phyloP scores from a whole-genome alignment of 2,888 invertebrate species.

The Limnephilus auricula region DNA sequence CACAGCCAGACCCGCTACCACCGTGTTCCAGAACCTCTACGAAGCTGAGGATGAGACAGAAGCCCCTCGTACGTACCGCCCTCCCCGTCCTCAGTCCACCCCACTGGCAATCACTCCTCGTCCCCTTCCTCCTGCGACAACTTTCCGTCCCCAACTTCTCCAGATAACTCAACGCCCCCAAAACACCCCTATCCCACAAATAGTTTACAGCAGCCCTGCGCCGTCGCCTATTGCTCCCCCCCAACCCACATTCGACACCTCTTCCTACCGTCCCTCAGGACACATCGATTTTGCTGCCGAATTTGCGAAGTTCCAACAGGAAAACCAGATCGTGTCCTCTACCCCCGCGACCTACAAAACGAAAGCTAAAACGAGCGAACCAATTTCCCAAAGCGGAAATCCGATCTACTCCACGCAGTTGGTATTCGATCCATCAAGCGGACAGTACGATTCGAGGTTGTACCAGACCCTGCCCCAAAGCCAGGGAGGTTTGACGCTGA shows the following conservation, averaged over 20 bases:
- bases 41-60: conserved; percentile 81
- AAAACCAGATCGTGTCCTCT: conserved; percentile 79
- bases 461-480: conserved; percentile 87
- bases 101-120: conserved; percentile 69
- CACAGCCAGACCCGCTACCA: conserved; percentile 78
- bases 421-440: conserved; percentile 86
- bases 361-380: conserved; percentile 72
- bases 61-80: conserved; percentile 74
- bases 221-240: conserved; percentile 68
- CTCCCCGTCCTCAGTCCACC: conserved; percentile 78
- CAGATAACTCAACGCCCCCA: conserved; percentile 80
- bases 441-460: conserved; percentile 87
- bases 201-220: conserved; percentile 67
- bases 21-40: conserved; percentile 85
- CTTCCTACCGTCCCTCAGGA: conserved; percentile 70
- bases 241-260: conserved; percentile 71
- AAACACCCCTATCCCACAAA: conserved; percentile 68
- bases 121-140: conserved; percentile 81
- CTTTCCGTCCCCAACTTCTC: conserved; percentile 80
- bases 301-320: conserved; percentile 85
- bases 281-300: conserved; percentile 85
- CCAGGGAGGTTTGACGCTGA: conserved; percentile 83
- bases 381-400: conserved; percentile 75
- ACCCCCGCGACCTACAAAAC: conserved; percentile 74
- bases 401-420: conserved; percentile 88